phyloP scores from a whole-genome alignment of 2,888 invertebrate species.

The Coremacera marginata region DNA sequence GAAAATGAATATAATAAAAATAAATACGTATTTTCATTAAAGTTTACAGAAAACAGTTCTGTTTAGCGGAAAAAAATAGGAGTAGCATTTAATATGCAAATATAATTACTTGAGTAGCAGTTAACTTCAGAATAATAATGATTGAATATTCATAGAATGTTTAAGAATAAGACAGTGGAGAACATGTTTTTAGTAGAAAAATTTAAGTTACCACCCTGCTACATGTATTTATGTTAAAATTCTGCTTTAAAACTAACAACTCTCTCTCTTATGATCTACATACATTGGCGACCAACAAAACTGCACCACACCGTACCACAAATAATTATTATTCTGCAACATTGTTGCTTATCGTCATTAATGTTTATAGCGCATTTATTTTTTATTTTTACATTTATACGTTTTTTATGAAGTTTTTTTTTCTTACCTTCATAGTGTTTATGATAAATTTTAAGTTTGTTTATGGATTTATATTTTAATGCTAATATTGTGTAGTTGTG shows the following conservation, averaged over 20 bases:
- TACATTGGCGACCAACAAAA: not conserved
- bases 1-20: constrained; percentile 51
- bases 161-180: too few relatives aligned
- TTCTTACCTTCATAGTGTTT: constrained; percentile 32
- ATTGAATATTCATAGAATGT: too few relatives aligned
- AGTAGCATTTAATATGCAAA: too few relatives aligned
- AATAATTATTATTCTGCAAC: constrained; percentile 21
- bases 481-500: not conserved
- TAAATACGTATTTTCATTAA: not conserved
- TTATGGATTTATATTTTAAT: constrained; percentile 24
- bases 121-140: too few relatives aligned
- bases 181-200: too few relatives aligned
- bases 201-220: too few relatives aligned
- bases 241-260: not conserved
- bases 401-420: constrained; percentile 21
- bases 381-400: not conserved
- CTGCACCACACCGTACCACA: not conserved
- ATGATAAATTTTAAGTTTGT: constrained; percentile 29
- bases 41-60: too few relatives aligned
- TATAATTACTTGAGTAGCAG: too few relatives aligned
- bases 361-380: constrained; percentile 12
- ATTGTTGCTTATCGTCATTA: constrained; percentile 19
- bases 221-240: too few relatives aligned
- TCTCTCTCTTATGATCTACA: not conserved
- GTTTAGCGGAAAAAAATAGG: too few relatives aligned